Conservation (phyloP, 2,888 invertebrate genomes). For the Orthosia cruda region DNA sequence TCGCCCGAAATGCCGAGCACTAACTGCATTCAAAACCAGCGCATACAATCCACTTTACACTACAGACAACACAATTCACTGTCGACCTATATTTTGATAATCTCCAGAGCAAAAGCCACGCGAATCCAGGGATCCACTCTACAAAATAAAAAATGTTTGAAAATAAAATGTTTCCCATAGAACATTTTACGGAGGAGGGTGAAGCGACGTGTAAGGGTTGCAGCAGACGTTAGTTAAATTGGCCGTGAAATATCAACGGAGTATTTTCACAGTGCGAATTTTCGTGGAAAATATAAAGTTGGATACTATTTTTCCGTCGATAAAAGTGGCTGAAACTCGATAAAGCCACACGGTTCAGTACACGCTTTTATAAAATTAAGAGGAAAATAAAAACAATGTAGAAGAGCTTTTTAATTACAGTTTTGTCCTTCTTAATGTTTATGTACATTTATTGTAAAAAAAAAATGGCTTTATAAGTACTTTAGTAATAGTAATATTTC, state of each 20-base stretch:
- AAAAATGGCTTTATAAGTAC: too few relatives aligned
- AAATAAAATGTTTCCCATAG: constrained; percentile 49
- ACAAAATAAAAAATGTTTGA: background rate
- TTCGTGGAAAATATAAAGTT: constrained; percentile 35
- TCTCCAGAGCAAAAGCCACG: too few relatives aligned
- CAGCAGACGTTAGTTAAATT: constrained; percentile 65
- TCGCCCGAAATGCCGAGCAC: constrained; percentile 23
- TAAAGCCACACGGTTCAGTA: too few relatives aligned
- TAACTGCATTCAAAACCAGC: constrained; percentile 56
- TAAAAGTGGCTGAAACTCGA: constrained; percentile 1
- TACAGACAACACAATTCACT: too few relatives aligned
- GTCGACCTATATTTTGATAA: too few relatives aligned
- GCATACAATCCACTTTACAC: constrained; percentile 42
- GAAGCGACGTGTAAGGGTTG: constrained; percentile 54
- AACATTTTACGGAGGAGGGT: constrained; percentile 41
- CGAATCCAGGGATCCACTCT: too few relatives aligned
- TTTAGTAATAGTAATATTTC: too few relatives aligned
- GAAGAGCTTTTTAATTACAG: background rate
- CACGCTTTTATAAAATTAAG: background rate
- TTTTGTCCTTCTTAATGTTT: too few relatives aligned
- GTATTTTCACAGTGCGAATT: constrained; percentile 34
- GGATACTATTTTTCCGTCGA: constrained; percentile 2
- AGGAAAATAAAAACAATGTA: too few relatives aligned
- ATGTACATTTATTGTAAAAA: background rate
- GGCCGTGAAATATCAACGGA: constrained; percentile 62